Evolutionary conservation across 1,140 invertebrate genomes (phyloP).

Genomic region (Steinernema feltiae): DNA sequence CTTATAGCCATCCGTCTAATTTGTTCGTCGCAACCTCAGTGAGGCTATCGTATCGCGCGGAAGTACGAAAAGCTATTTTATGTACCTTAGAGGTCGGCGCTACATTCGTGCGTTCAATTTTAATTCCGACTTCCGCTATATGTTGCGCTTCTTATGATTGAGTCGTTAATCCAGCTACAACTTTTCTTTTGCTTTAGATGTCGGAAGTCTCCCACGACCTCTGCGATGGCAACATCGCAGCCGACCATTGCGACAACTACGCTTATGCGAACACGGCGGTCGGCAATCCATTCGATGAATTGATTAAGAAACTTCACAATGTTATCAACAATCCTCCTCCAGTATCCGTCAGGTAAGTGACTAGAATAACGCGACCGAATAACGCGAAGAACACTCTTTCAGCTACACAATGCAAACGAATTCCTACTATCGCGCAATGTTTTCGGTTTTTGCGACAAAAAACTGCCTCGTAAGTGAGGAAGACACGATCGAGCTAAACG

Average conservation of each 20-base stretch:
- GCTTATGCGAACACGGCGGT: not conserved
- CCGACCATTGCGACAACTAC: not conserved
- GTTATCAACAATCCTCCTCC: not conserved
- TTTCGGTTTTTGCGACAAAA: not conserved
- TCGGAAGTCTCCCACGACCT: not conserved
- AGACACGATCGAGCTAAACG: not conserved
- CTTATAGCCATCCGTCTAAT: not conserved
- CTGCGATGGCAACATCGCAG: not conserved
- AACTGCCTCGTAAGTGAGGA: not conserved
- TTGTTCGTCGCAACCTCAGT: not conserved
- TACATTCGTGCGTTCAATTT: no score
- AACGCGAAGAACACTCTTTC: not conserved
- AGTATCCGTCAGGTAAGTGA: not conserved
- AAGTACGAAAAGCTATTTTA: not conserved
- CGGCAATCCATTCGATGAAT: not conserved
- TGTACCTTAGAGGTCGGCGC: not conserved
- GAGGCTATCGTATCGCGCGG: not conserved
- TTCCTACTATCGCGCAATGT: not conserved
- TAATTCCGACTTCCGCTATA: no score
- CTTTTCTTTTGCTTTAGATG: not conserved
- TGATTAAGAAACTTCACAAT: not conserved
- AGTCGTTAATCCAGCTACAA: not conserved
- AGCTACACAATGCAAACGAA: not conserved
- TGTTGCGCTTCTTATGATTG: not conserved
- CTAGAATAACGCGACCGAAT: not conserved